These are phyloP conservation scores for Vultur gryphus DNA, from an alignment of 2,797 vertebrate genomes.

Conservation along the genomic window DNA sequence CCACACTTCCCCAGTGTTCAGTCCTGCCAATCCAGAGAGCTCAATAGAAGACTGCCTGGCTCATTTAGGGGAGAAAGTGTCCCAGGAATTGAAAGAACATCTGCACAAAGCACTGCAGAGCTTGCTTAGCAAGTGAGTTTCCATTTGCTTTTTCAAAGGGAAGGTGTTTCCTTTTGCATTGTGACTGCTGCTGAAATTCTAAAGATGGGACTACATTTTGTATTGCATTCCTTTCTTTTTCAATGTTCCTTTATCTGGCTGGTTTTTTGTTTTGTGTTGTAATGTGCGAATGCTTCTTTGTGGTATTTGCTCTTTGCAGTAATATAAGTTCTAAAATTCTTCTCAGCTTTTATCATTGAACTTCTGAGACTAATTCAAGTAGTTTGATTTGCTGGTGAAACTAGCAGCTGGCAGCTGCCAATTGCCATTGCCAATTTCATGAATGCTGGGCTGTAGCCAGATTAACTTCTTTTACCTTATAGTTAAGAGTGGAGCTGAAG, in stretches of 20 bases:
- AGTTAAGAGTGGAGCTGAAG: not conserved
- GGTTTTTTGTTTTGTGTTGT: not conserved
- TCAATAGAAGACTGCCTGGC: constrained; percentile 90
- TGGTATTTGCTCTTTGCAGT: not conserved
- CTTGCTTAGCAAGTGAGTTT: constrained; percentile 87
- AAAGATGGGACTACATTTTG: not conserved
- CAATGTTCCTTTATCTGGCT: not conserved
- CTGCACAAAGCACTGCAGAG: constrained; percentile 77
- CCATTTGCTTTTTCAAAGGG: not conserved
- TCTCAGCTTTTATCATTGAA: not conserved
- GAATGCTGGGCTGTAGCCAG: not conserved
- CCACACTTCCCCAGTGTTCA: constrained; percentile 88
- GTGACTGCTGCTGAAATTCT: not conserved
- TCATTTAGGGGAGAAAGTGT: constrained; percentile 81
- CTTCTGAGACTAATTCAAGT: not conserved
- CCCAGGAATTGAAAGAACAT: constrained; percentile 77
- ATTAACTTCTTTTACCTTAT: not conserved
- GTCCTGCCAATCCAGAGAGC: constrained; percentile 85
- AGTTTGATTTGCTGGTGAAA: not conserved
- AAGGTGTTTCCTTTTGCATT: not conserved
- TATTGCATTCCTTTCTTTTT: not conserved
- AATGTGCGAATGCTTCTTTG: not conserved
- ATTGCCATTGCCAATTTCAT: not conserved
- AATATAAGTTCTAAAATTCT: not conserved
- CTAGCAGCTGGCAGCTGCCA: not conserved